Conservation (phyloP, 1,140 invertebrate species). For the Pseudobourletiella spinata region DNA sequence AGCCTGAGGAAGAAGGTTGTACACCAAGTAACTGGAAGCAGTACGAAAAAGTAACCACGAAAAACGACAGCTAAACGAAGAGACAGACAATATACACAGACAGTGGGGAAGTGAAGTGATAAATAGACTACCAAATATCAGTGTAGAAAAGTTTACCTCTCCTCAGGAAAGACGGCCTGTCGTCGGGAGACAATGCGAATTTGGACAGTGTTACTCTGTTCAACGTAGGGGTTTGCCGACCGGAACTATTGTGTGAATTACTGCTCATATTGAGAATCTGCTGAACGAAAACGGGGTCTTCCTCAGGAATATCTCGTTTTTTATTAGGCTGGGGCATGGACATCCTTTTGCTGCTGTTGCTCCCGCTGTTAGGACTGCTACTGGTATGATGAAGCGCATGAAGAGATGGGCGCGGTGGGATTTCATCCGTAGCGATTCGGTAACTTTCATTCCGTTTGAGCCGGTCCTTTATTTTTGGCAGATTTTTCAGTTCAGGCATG, state of each 20-base stretch:
- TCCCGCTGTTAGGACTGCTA: background rate
- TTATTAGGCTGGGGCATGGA: constrained; percentile 11
- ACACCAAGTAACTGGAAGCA: too few relatives aligned
- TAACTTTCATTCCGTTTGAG: constrained; percentile 78
- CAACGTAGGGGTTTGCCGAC: constrained; percentile 7
- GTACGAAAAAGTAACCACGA: too few relatives aligned
- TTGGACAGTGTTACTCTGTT: constrained; percentile 26
- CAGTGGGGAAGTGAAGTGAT: background rate
- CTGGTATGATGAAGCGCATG: background rate
- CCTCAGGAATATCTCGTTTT: constrained; percentile 34
- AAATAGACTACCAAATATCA: constrained; percentile 29
- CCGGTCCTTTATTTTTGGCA: constrained; percentile 41
- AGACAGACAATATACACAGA: background rate
- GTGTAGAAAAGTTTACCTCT: constrained; percentile 34
- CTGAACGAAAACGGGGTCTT: constrained; percentile 33
- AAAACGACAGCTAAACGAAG: background rate
- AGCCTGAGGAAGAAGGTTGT: too few relatives aligned
- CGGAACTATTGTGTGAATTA: constrained; percentile 6
- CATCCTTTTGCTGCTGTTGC: constrained; percentile 18
- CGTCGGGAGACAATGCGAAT: constrained; percentile 32
- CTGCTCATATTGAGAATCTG: constrained; percentile 31
- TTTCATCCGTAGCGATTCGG: constrained; percentile 54
- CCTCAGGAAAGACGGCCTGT: constrained; percentile 33
- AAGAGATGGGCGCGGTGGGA: constrained; percentile 3
- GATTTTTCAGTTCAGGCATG: constrained; percentile 34